Base-by-base conservation (phyloP, 2,113 vertebrate genomes). In the Albula goreensis region DNA sequence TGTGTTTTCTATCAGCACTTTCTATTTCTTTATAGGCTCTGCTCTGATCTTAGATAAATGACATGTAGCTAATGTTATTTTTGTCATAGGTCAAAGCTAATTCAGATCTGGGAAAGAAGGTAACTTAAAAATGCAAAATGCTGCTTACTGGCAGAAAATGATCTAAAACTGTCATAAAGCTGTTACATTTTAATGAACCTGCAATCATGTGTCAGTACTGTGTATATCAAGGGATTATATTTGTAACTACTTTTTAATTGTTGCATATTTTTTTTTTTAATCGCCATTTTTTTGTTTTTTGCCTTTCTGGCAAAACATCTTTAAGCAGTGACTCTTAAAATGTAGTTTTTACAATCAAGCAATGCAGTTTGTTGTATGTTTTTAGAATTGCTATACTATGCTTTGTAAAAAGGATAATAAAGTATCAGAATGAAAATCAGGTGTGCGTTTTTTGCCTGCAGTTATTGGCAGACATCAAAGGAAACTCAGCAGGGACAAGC, bases 351-450 rank as follows among this genome's bases (percentile, higher is more conserved):
- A 25, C 70, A 52, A 53, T 51, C 50, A 13, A 49, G 22, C 66
- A 41, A 22, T 70, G 22, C 5, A 50, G 78, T 79, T 57, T 85
- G 8, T 79, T n/a, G 79, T 49, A 1, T 52, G 60, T 53, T 84
- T 84, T 84, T 84, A 74, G 63, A n/a, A 53, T 41, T 41, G 5
- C 78, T 48, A 22, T 60, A 78, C 52, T 78, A 53, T 51, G 11
- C 66, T 84, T 78, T 78, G 83, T 25, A 79, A 84, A 84, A 78
- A 85, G 56, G 6, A 78, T 25, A 78, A 52, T 49, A 85, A 85
- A 78, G 51, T 19, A 10, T 41, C 53, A 10, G n/a, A 49, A 84
- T 31, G 25, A 50, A 52, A 15, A 53, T 78, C 17, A 17, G 51
- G 7, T 9, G 31, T 74, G 70, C 2, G 19, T 74, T 74, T 31